Base-by-base conservation (phyloP, 35 echinoderm and acorn worm genomes). In the Hemicentrotus pulcherrimus region DNA sequence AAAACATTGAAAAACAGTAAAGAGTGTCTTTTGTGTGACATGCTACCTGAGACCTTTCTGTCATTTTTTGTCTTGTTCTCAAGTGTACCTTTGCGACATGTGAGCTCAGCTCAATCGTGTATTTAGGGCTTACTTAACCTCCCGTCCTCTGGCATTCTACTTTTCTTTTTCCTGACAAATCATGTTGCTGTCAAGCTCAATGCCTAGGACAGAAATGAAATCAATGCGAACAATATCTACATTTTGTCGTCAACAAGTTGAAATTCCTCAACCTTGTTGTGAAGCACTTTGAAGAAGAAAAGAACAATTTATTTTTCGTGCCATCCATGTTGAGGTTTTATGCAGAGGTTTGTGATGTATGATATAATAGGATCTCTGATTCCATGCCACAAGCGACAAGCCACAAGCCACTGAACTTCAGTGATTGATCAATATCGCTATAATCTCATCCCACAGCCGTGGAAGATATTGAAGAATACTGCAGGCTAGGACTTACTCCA, bases 391-490 rank as follows among this genome's bases (percentile, higher is more conserved):
- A 41, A 90, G 88, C 88, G 88, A 90, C 88, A 90, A 90, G 32
- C 88, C 46, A 90, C 88, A 90, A 90, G 32, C 88, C 46, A 90
- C 15, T 90, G 30, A 90, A 90, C 88, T 90, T 90, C 32, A 47
- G 88, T 90, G 19, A 90, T 90, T 90, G 32, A 90, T 90, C 88
- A 90, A 90, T 90, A 90, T 90, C 65, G 22, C 65, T 7, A 78
- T 78, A 78, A 78, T 78, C 65, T 78, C 65, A 78, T 90, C 88
- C 88, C 88, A 9, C 32, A 33, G 32, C 33, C 15, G 45, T 90
- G 46, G 24, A 47, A 90, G 32, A 45, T 30, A 47, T 35, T 46
- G 32, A 47, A 13, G 19, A 47, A 9, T 90, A 18, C 88, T 47
- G 46, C 12, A 90, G 88, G 88, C 88, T 15, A 90, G 2, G 46